These are phyloP conservation scores for Aurelia sp. DNA, from an alignment of 30 jellyfish, hydroid and myxozoan species.

Conservation along the genomic window DNA sequence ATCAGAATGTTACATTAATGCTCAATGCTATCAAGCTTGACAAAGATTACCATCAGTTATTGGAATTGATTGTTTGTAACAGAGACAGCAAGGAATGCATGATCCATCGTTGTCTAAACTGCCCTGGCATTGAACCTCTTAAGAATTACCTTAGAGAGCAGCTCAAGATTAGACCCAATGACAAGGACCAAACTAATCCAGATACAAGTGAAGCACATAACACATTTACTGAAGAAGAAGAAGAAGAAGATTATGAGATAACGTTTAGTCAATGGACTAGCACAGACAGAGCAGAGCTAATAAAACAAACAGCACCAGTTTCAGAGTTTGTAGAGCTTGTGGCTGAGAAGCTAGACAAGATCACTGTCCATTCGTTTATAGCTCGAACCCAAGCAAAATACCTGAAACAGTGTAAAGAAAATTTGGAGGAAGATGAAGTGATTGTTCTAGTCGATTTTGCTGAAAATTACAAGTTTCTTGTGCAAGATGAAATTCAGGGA, in stretches of 20 bases:
- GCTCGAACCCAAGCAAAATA: constrained; percentile 59
- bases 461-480: constrained; percentile 65
- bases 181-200: neutral
- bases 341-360: constrained; percentile 48
- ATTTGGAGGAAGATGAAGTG: constrained; percentile 36
- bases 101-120: constrained; percentile 56
- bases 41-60: constrained; percentile 2
- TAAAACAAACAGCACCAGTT: no score
- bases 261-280: no score
- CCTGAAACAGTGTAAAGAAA: constrained; percentile 39
- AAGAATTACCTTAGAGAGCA: neutral
- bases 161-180: neutral
- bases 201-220: neutral
- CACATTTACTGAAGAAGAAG: no score
- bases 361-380: constrained; percentile 76
- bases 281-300: no score
- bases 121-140: constrained; percentile 19
- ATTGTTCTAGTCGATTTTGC: constrained; percentile 62
- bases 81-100: constrained; percentile 39
- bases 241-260: no score
- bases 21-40: constrained; percentile 23
- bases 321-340: no score
- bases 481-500: constrained; percentile 73
- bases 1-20: constrained; percentile 74
- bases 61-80: constrained; percentile 11